Evolutionary conservation across 64 coral and sea anemone species (phyloP), one percentile per base, ranked within the genome.

Genomic region (Acropora tenuis): DNA sequence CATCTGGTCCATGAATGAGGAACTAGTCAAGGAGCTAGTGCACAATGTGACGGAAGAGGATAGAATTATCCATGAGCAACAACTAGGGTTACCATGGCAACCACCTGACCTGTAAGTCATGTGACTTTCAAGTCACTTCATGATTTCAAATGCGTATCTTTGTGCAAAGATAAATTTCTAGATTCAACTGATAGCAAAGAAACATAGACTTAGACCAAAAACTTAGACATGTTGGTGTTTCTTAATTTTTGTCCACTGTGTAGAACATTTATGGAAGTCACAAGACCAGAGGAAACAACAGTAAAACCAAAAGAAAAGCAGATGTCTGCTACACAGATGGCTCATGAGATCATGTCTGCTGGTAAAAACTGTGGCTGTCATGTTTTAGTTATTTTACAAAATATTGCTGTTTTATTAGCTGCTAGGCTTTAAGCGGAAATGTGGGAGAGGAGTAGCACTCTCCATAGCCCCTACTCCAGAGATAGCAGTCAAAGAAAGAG

Each of bases 1-100:
- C 40, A 94, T 99, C 50, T 99, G 97, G 97, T 53, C 71, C 43
- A 99, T 99, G 97, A 99, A 99, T 61, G 91, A 99, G 59, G 92
- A 93, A 41, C 79, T 91, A 73, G 97, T 93, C 49, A 90, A 78
- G 85, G 97, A 96, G 9, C 88, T 99, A 46, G 94, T 99, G 13
- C 76, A 96, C 17, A 88, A 86, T 77, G 94, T 99, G 1, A 60
- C 89, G 58, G 97, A 99, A 66, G 97, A 93, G 55, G 97, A 99
- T 82, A 78, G 94, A 63, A 99, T 99, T 67, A 99, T 99, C 47
- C 91, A 93, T 85, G 88, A 99, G 30, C 97, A 99, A 2, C 97
- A 99, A 43, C 77, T 99, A 15, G 97, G 97, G 3, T 80, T 99
- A 42, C 89, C 92, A 47, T 99, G 97, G 97, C 75, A 85, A 63